These are phyloP conservation scores for Neodiprion virginianus DNA, from an alignment of 1,140 invertebrate species.

Conservation along the genomic window DNA sequence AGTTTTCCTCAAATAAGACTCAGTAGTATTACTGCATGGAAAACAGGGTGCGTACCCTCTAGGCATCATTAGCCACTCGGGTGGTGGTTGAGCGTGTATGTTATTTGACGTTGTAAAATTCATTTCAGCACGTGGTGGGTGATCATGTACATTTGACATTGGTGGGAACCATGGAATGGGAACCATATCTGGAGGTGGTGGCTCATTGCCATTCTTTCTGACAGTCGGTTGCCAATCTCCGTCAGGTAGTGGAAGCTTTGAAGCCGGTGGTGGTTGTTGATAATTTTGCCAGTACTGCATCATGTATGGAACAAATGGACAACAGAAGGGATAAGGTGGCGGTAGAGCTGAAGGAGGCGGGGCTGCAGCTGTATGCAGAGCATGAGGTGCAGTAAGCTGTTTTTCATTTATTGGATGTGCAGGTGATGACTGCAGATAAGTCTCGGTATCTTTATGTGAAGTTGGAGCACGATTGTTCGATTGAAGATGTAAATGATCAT, in stretches of 20 bases:
- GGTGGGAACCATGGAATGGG: neutral
- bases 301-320: neutral
- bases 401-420: neutral
- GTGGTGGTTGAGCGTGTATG: neutral
- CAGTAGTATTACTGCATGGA: neutral
- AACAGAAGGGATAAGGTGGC: neutral
- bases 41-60: neutral
- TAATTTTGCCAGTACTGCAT: constrained; percentile 5
- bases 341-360: neutral
- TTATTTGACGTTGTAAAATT: neutral
- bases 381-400: neutral
- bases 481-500: neutral
- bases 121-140: neutral
- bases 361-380: neutral
- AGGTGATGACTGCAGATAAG: neutral
- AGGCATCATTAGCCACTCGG: neutral
- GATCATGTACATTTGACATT: neutral
- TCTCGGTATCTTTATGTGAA: neutral
- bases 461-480: neutral
- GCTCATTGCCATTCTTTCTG: neutral
- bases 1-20: neutral
- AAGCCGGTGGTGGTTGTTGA: neutral
- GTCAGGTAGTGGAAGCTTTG: neutral
- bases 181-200: neutral
- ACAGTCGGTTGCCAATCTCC: neutral